Conservation (phyloP, 2,113 vertebrate species). For the Corapipo altera region DNA sequence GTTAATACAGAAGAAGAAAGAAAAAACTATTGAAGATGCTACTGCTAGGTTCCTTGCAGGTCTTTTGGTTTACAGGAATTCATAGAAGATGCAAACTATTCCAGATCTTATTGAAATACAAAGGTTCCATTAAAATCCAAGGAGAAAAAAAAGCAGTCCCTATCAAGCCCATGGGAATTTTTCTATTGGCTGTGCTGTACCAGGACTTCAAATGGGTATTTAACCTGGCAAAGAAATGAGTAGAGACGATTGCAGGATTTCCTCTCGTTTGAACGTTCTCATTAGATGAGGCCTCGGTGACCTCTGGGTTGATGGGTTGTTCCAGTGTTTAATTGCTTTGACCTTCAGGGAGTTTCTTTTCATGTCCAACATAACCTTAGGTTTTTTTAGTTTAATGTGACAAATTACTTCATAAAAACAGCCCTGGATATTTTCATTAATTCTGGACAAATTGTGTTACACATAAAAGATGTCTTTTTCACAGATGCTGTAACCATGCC, state of each 20-base stretch:
- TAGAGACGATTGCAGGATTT: conserved; percentile 52
- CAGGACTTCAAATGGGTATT: conserved; percentile 57
- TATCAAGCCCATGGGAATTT: conserved; percentile 17
- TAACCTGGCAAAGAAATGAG: conserved; percentile 56
- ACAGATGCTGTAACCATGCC: conserved; percentile 39
- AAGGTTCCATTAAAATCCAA: conserved; percentile 16
- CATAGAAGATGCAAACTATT: background rate
- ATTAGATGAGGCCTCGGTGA: conserved; percentile 53
- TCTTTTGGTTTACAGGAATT: background rate
- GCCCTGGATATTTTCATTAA: conserved; percentile 63
- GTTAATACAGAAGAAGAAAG: background rate
- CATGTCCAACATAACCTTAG: conserved; percentile 60
- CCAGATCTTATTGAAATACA: background rate
- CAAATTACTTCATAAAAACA: conserved; percentile 67
- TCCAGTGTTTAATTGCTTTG: conserved; percentile 68
- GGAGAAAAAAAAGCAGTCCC: background rate
- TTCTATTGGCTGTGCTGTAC: conserved; percentile 19
- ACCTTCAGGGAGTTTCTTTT: conserved; percentile 65
- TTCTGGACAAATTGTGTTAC: conserved; percentile 62
- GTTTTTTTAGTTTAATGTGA: conserved; percentile 63
- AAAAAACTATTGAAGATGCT: background rate
- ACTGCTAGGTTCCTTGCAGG: background rate
- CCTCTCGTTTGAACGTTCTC: conserved; percentile 58
- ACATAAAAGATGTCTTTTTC: conserved; percentile 59
- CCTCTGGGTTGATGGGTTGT: conserved; percentile 58